Base-by-base conservation (phyloP, 2,888 invertebrate genomes). In the Polydrusus cervinus region DNA sequence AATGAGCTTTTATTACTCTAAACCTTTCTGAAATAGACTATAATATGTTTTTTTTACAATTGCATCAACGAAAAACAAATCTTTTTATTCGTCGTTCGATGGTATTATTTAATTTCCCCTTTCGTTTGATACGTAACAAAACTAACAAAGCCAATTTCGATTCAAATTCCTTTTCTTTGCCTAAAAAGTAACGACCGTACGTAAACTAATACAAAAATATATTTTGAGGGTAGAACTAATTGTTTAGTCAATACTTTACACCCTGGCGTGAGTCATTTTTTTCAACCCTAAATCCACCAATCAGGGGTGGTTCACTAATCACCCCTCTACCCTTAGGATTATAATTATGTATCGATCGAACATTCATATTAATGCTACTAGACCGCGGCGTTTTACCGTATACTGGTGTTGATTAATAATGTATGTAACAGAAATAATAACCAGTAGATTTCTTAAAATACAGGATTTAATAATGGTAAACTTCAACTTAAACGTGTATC, bases 211-310 rank as follows among this genome's bases (percentile, higher is more conserved):
- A 76, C 76, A 86, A 85, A 85, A 85, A 85, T 85, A 86, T 84
- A 85, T 84, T 85, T 86, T 87, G 85, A 86, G 86, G 86, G 86
- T 84, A 85, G 85, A 83, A 85, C 87, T 88, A 88, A 88, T 88
- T 88, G 88, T 88, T 88, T 88, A 87, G 87, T 88, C 88, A 87
- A 87, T 88, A 87, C 87, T 87, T 87, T 87, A 87, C 87, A 87
- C 88, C 87, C 87, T 86, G 86, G 87, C 87, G 87, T 88, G 88
- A 88, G 87, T 88, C 88, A 88, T 88, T 86, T 78, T 87, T 87
- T 86, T 85, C 85, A 86, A 86, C 87, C 87, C 87, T 85, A 85
- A 85, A 84, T 84, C 86, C 84, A 86, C 87, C 87, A 87, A 87
- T 87, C 86, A 84, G 86, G 85, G 86, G 84, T 84, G 83, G 84